These are phyloP conservation scores for Platysteira castanea DNA, from an alignment of 2,113 vertebrate species.

Conservation along the genomic window DNA sequence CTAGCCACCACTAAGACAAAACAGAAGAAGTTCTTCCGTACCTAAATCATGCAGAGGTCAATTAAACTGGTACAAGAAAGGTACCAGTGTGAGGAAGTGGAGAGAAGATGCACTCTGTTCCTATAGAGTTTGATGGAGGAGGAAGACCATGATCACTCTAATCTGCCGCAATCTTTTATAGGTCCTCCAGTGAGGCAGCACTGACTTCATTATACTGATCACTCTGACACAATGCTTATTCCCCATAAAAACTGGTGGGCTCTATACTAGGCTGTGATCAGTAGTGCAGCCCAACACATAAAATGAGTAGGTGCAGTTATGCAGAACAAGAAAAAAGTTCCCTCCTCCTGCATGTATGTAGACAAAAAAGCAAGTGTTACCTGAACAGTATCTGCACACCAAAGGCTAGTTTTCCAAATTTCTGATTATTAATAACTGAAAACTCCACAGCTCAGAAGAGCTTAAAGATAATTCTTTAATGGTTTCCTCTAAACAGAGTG, in stretches of 20 bases:
- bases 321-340: neutral
- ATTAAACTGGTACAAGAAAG: neutral
- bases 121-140: neutral
- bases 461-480: neutral
- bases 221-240: neutral
- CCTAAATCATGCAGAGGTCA: neutral
- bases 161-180: neutral
- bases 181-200: neutral
- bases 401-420: neutral
- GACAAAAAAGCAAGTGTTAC: neutral
- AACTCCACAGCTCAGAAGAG: neutral
- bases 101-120: neutral
- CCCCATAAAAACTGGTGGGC: neutral
- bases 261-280: neutral
- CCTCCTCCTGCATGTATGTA: rapidly evolving
- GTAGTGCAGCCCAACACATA: neutral
- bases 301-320: neutral
- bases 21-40: neutral
- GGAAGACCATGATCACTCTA: neutral
- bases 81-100: rapidly evolving
- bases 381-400: rapidly evolving
- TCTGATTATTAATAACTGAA: neutral
- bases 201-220: neutral
- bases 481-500: neutral
- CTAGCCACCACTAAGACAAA: neutral